A percentile compares a stretch with the other conserved stretches of the same genome.
These are phyloP conservation scores for Metalampra italica DNA, from an alignment of 2,888 invertebrate genomes.

Conservation along the genomic window DNA sequence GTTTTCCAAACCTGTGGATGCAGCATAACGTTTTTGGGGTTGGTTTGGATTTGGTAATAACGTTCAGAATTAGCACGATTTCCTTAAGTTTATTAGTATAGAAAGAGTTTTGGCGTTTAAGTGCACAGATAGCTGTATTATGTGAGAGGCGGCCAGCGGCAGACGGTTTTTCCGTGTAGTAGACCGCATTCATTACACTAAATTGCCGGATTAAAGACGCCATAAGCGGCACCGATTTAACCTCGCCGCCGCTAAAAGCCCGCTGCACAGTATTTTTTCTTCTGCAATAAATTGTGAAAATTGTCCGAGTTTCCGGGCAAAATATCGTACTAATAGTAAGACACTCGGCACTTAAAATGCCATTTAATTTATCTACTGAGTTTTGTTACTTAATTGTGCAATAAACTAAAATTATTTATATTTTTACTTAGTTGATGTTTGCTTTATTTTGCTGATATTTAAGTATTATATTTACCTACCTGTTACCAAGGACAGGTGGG, in stretches of 20 bases:
- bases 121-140: no score
- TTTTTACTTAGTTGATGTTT: no score
- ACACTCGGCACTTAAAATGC: background rate
- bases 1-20: no score
- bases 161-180: conserved; percentile 26
- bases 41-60: no score
- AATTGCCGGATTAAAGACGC: conserved; percentile 57
- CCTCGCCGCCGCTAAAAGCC: conserved; percentile 9
- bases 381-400: background rate
- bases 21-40: no score
- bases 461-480: no score
- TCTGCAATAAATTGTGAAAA: conserved; percentile 5
- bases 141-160: background rate
- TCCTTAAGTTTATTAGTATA: no score
- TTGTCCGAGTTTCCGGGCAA: conserved; percentile 7
- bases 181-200: conserved; percentile 54
- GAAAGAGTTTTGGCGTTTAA: no score
- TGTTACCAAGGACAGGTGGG: no score
- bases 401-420: no score
- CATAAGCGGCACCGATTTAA: conserved; percentile 46
- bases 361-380: background rate
- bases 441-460: no score
- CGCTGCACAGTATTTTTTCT: background rate
- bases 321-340: conserved; percentile 6
- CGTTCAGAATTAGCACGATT: no score